Conservation (phyloP, 1,140 invertebrate genomes). For the Battus philenor region DNA sequence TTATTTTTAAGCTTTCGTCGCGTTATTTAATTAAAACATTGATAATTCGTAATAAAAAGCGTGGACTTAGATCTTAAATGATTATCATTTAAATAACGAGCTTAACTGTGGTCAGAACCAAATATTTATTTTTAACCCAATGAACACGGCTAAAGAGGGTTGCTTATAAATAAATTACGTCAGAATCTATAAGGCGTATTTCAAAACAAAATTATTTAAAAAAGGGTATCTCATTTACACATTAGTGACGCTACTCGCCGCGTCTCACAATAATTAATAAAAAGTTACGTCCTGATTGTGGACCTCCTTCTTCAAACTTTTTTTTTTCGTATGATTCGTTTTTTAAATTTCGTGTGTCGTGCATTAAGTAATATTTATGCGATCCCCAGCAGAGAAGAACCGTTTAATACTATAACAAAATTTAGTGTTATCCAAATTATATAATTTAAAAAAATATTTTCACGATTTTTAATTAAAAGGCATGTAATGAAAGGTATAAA, state of each 20-base stretch:
- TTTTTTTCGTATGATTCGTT: slow-evolving; percentile 34
- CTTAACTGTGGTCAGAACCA: slow-evolving; percentile 1
- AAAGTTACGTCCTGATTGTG: slow-evolving; percentile 58
- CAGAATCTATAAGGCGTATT: slow-evolving; percentile 60
- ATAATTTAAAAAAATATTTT: no score
- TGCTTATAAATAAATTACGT: slow-evolving; percentile 58
- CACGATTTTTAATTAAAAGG: no score
- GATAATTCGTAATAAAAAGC: no score
- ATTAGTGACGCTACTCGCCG: slow-evolving; percentile 69
- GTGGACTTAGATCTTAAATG: no score
- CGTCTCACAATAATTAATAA: slow-evolving; percentile 63
- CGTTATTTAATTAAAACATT: no score
- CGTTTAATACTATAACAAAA: slow-evolving; percentile 31
- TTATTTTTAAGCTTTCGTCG: no score
- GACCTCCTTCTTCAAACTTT: slow-evolving; percentile 25
- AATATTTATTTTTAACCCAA: slow-evolving; percentile 40
- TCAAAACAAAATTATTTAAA: slow-evolving; percentile 69
- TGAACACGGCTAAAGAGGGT: slow-evolving; percentile 45
- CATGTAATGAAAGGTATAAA: no score
- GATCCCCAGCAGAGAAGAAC: slow-evolving; percentile 59
- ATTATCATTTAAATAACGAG: slow-evolving; percentile 9
- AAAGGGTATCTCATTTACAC: slow-evolving; percentile 62
- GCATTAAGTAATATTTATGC: slow-evolving; percentile 73
- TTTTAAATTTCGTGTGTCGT: slow-evolving; percentile 60
- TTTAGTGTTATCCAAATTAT: no score